phyloP scores from a whole-genome alignment of 2,797 vertebrate genomes.

The Dipus sagitta region DNA sequence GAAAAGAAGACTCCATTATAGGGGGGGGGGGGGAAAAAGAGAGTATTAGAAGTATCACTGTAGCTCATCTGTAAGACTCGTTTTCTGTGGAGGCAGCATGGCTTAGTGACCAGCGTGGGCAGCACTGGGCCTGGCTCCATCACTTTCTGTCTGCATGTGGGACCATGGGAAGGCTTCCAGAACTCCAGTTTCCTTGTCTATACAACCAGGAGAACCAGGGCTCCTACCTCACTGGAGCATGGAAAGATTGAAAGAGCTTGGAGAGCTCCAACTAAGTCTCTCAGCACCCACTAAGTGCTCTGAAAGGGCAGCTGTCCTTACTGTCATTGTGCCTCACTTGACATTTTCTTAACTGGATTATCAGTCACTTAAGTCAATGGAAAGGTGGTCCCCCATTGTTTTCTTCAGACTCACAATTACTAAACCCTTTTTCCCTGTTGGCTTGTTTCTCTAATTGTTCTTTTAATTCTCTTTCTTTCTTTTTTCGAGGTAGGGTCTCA shows the following conservation, averaged over 20 bases:
- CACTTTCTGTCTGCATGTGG: not conserved
- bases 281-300: not conserved
- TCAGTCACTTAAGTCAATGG: not conserved
- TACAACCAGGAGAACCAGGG: not conserved
- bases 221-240: not conserved
- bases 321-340: not conserved
- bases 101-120: not conserved
- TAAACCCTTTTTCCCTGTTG: not conserved
- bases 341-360: slow-evolving; percentile 1
- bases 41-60: slow-evolving; percentile 16
- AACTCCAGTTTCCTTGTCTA: not conserved
- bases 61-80: slow-evolving; percentile 2
- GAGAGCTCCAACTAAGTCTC: not conserved
- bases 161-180: not conserved
- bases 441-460: not conserved
- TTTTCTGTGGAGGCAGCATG: not conserved
- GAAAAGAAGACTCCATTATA: not conserved
- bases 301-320: not conserved
- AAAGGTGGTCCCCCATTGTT: not conserved
- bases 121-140: not conserved
- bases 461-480: too few relatives aligned
- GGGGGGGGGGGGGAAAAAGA: not conserved
- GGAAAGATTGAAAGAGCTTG: not conserved
- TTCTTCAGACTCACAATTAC: slow-evolving; percentile 9
- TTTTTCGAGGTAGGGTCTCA: too few relatives aligned